Base-by-base conservation (phyloP, 2,113 vertebrate genomes). In the Ceuthmochares aereus region DNA sequence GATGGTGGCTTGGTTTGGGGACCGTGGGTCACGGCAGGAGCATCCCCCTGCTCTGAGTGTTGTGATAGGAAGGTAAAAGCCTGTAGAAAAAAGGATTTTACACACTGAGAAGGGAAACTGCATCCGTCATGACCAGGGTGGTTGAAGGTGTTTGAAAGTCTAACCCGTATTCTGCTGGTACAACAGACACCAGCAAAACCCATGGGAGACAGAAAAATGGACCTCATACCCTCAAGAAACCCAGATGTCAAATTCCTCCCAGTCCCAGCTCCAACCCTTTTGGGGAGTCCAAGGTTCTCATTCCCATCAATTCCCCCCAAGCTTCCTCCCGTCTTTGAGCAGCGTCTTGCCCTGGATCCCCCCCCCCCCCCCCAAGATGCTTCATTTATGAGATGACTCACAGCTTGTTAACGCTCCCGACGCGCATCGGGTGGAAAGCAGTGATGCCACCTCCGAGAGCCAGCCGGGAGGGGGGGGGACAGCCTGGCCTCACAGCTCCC, bases 301-400 rank as follows among this genome's bases (percentile, higher is more conserved):
- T 2, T 82, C 56, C 42, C 69, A 21, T 15, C 47, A 4, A 4
- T 42, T 84, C 73, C 32, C 37, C 49, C 32, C 54, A 43, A 45
- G 12, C 59, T 67, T 85, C 25, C 0, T 40, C 40, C 40, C 40
- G 40, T 40, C 40, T 40, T 12, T 12, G 40, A 40, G 40, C 40
- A 40, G 40, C 40, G 40, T 40, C 40, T 40, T 40, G 40, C 40
- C 40, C 40, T 40, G 40, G 40, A 87, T 85, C 74, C 73, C 68
- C 62, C 63, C 34, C 64, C 3, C 54, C 22, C 49, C 49, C 26
- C 47, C 52, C 49, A 18, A 1, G 26, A n/a, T 11, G 87, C 42
- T 64, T 94, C 81, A 18, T 87, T 77, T 56, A 18, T 2, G 29
- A 30, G 95, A 80, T 97, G 95, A 97, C 90, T 96, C 96, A 95